Base-by-base conservation (phyloP, 1,140 invertebrate species). In the Galendromus occidentalis region DNA sequence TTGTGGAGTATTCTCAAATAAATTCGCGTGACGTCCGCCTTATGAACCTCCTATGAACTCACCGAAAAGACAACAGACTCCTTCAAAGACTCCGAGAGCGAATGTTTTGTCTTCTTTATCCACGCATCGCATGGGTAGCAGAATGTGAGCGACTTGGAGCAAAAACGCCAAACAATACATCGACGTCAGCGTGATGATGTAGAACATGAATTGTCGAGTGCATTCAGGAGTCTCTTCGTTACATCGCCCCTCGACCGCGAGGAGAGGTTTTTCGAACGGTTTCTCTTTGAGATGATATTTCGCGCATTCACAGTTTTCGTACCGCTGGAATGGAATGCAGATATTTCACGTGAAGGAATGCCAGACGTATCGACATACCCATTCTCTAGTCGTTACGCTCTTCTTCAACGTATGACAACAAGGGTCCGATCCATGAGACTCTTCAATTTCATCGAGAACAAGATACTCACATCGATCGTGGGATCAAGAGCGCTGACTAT, bases 181-280 rank as follows among this genome's bases (percentile, higher is more conserved):
- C 33, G 22, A 59, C 12, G 51, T 59, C 25, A 59, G 20, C 33
- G 51, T 18, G 25, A 59, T 33, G 25, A 59, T 33, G 51, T 59
- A 59, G 25, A 59, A 25, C 22, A 33, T 59, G 22, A 59, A 59
- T 9, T 59, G 51, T 18, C 20, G 51, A 25, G 51, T 59, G 22
- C 51, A 59, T 25, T 59, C 51, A 14, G 51, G 51, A 14, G 51
- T 59, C 51, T 59, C 51, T 25, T 59, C 51, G 33, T 59, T 59
- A 33, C 51, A 59, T 17, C 51, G 51, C 17, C 51, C 51, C 20
- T 59, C 51, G 2, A 59, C 51, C n/a, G 51, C 51, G 5, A 29
- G 14, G 14, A 59, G 51, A 17, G 51, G 22, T 1, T 2, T 25
- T 22, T 59, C 25, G 33, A 59, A 59, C 51, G 51, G 51, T 9